A percentile compares a stretch with the other conserved stretches of the same genome.
Conservation (phyloP, 2,888 invertebrate species). For the Mongoloraphidia duomilia region DNA sequence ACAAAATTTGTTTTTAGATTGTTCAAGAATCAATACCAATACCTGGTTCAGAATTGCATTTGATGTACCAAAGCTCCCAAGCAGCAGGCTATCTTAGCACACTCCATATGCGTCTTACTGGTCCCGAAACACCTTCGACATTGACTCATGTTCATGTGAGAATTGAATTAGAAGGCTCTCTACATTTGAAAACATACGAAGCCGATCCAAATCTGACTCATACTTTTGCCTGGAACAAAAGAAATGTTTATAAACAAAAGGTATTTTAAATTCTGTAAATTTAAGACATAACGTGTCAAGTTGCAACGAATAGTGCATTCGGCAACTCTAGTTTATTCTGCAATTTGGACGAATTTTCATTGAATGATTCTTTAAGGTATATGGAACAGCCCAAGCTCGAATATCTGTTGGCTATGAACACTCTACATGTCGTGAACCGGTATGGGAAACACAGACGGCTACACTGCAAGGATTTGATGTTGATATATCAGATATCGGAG, state of each 20-base stretch:
- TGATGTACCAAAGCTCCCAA: slow-evolving; percentile 92
- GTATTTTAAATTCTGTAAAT: slow-evolving; percentile 26
- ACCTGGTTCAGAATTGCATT: slow-evolving; percentile 82
- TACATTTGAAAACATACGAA: slow-evolving; percentile 85
- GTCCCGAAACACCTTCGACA: slow-evolving; percentile 60
- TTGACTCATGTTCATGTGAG: slow-evolving; percentile 82
- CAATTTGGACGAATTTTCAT: too few species aligned
- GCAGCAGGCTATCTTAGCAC: slow-evolving; percentile 89
- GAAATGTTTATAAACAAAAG: slow-evolving; percentile 95
- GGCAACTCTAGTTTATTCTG: too few species aligned
- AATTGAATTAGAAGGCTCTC: slow-evolving; percentile 84
- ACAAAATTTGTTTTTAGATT: slow-evolving; percentile 44
- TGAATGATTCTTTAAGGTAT: slow-evolving; percentile 30
- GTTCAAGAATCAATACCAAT: slow-evolving; percentile 92
- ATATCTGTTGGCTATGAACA: slow-evolving; percentile 93
- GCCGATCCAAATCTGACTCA: slow-evolving; percentile 91
- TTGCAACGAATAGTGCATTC: too few species aligned
- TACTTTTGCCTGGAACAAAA: slow-evolving; percentile 95
- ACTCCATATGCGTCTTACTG: slow-evolving; percentile 78
- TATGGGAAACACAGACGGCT: slow-evolving; percentile 93
- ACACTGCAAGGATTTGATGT: slow-evolving; percentile 92
- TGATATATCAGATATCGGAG: slow-evolving; percentile 91
- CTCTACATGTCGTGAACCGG: slow-evolving; percentile 66
- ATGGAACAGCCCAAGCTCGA: slow-evolving; percentile 75
- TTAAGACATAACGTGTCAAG: neutral